Conservation (phyloP, 2,888 invertebrate genomes). For the Aradus depressus region DNA sequence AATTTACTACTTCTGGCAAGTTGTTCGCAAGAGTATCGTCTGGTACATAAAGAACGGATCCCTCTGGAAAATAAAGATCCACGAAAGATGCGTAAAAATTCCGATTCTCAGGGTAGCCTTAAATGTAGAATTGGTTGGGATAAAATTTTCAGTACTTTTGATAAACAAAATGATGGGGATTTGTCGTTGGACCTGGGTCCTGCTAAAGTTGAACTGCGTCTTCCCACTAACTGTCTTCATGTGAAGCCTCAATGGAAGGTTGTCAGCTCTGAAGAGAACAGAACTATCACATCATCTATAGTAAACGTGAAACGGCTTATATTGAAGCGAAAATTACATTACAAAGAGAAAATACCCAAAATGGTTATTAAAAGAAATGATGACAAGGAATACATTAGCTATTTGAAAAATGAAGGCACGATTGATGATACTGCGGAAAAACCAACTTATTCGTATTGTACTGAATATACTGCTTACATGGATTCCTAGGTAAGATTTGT, state of each 20-base stretch:
- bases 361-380: conserved; percentile 25
- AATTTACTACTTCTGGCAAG: conserved; percentile 13
- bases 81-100: conserved; percentile 15
- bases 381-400: conserved; percentile 22
- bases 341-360: conserved; percentile 22
- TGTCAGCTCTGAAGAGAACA: conserved; percentile 14
- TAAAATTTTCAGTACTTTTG: conserved; percentile 20
- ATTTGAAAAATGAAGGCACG: conserved; percentile 23
- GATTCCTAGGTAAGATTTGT: too few species aligned
- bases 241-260: conserved; percentile 12
- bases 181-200: conserved; percentile 21
- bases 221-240: conserved; percentile 11
- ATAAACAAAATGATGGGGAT: conserved; percentile 10
- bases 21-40: conserved; percentile 13
- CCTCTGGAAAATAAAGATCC: conserved; percentile 4
- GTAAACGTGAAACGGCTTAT: conserved; percentile 20
- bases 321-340: conserved; percentile 17
- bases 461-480: too few species aligned
- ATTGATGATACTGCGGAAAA: too few species aligned
- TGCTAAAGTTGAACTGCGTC: conserved; percentile 19
- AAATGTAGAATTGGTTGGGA: conserved; percentile 24
- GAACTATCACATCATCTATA: conserved; percentile 19
- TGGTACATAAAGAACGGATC: neutral
- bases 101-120: conserved; percentile 18
- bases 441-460: too few species aligned